These are phyloP conservation scores for Ophonus ardosiacus DNA, from an alignment of 2,888 invertebrate species.

Conservation along the genomic window DNA sequence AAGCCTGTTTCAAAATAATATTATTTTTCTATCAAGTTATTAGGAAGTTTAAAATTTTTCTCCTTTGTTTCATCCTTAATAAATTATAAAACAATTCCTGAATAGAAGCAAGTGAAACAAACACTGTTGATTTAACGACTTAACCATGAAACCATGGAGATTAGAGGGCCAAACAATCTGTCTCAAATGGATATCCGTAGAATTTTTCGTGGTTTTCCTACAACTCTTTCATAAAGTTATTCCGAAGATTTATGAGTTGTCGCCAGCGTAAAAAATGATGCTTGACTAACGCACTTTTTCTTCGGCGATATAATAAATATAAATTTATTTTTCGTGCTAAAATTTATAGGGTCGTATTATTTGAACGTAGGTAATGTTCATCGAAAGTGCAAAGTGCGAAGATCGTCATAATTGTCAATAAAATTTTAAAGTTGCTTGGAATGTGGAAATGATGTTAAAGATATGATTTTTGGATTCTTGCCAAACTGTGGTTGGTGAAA, in stretches of 20 bases:
- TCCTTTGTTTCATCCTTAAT: neutral
- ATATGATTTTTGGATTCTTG: neutral
- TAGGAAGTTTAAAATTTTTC: neutral
- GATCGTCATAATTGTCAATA: neutral
- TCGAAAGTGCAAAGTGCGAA: neutral
- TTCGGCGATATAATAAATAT: neutral
- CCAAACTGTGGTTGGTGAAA: neutral
- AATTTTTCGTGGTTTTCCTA: neutral
- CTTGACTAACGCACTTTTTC: neutral
- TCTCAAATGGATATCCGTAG: neutral
- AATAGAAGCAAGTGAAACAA: neutral
- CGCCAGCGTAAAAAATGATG: constrained; percentile 1
- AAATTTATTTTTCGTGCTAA: neutral
- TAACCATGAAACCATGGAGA: neutral
- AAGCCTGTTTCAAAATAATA: neutral
- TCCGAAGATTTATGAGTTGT: constrained; percentile 22
- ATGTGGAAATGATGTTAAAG: neutral
- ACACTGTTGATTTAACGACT: too few species aligned
- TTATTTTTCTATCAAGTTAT: neutral
- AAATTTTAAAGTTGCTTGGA: neutral
- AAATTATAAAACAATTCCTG: neutral
- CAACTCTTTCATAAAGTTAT: constrained; percentile 20
- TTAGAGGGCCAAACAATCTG: neutral
- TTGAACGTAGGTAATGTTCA: neutral
- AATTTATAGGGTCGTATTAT: neutral